phyloP scores from a whole-genome alignment of 2,113 vertebrate species.

The Papio anubis region DNA sequence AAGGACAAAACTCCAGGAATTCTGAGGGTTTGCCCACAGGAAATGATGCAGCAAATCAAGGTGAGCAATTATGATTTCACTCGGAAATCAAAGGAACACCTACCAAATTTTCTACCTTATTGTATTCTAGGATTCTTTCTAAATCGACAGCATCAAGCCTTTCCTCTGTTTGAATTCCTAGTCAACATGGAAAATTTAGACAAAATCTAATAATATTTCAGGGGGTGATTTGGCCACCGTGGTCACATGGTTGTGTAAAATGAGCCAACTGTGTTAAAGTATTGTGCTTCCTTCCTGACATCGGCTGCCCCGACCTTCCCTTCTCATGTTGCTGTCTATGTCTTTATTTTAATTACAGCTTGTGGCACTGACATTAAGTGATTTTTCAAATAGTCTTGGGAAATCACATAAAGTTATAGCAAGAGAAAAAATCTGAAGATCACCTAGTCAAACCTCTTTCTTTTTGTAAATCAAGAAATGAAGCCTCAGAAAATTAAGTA shows the following conservation, averaged over 20 bases:
- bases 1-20: background rate
- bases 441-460: background rate
- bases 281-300: background rate
- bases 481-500: background rate
- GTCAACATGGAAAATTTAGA: background rate
- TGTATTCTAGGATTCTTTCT: background rate
- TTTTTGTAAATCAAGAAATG: background rate
- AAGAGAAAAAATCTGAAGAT: background rate
- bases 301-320: too few species aligned
- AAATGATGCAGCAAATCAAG: background rate
- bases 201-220: background rate
- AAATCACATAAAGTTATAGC: background rate
- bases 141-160: background rate
- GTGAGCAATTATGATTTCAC: background rate
- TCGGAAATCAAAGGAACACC: background rate
- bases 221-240: rapidly evolving
- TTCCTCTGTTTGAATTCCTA: background rate
- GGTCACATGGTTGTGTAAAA: rapidly evolving
- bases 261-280: rapidly evolving
- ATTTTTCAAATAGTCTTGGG: background rate
- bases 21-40: background rate
- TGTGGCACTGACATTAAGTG: background rate
- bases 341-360: background rate
- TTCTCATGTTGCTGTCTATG: background rate
- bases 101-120: background rate